Percentiles rank a stretch among this genome's conserved stretches.
Conservation (phyloP, 2,888 invertebrate genomes). For the Eupithecia dodoneata region DNA sequence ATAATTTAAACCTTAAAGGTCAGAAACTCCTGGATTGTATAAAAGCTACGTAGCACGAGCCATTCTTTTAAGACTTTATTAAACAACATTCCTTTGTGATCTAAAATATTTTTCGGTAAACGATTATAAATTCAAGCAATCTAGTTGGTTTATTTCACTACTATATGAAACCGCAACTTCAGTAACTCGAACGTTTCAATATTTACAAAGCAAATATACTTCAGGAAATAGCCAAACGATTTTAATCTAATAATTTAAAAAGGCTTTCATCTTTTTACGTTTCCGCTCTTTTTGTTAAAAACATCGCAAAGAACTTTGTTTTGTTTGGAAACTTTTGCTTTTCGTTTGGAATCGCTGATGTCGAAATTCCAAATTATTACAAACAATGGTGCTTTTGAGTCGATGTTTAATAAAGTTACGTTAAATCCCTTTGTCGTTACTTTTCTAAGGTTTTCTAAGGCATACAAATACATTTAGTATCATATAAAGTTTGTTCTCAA, state of each 20-base stretch:
- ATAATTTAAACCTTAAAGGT: too few species aligned
- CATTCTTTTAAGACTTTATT: too few species aligned
- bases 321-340: slow-evolving; percentile 39
- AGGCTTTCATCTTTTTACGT: slow-evolving; percentile 39
- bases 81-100: too few species aligned
- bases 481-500: neutral
- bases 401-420: slow-evolving; percentile 38
- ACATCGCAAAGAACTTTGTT: slow-evolving; percentile 31
- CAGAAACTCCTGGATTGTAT: too few species aligned
- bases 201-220: slow-evolving; percentile 12
- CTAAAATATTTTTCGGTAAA: too few species aligned
- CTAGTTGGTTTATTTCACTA: neutral
- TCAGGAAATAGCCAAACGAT: slow-evolving; percentile 24
- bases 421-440: slow-evolving; percentile 18
- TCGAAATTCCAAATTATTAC: slow-evolving; percentile 32
- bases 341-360: slow-evolving; percentile 37
- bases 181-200: slow-evolving; percentile 4
- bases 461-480: neutral
- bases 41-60: too few species aligned
- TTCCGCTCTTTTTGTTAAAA: slow-evolving; percentile 37
- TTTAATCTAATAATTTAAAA: slow-evolving; percentile 34
- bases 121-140: neutral
- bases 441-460: slow-evolving; percentile 32
- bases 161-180: slow-evolving; percentile 1
- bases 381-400: slow-evolving; percentile 30